A percentile compares a stretch with the other conserved stretches of the same genome.
phyloP scores from a whole-genome alignment of 1,140 invertebrate genomes.

The Ridgeia piscesae region DNA sequence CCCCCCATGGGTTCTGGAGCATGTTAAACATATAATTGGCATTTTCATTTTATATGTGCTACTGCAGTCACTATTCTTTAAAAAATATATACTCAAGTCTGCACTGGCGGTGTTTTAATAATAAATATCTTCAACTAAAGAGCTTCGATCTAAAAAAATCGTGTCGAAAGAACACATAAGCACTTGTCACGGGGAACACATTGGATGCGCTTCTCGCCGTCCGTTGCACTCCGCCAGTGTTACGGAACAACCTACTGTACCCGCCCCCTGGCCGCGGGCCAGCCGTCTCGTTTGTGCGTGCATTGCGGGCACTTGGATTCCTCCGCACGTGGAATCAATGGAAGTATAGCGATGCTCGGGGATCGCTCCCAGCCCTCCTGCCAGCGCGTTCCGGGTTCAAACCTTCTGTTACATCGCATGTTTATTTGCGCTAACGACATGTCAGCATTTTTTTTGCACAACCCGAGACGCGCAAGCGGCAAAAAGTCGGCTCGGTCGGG shows the following conservation, averaged over 20 bases:
- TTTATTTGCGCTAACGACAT: conserved; percentile 1
- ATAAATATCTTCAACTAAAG: not conserved
- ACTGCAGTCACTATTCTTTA: not conserved
- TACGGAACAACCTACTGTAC: not conserved
- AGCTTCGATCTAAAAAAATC: not conserved
- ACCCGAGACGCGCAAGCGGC: not conserved
- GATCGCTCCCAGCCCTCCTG: not conserved
- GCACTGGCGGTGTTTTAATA: not conserved
- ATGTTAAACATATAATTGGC: not conserved
- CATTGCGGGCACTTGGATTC: not conserved
- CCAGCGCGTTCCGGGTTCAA: not conserved
- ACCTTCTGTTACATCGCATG: not conserved
- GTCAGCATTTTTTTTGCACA: not conserved
- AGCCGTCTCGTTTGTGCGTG: not conserved
- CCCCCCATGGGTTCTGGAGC: too few relatives aligned
- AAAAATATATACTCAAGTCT: not conserved
- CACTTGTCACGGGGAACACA: not conserved
- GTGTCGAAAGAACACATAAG: not conserved
- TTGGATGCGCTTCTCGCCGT: not conserved
- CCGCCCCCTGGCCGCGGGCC: too few relatives aligned
- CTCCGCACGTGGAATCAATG: not conserved
- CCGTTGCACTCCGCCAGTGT: not conserved
- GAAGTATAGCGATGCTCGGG: not conserved
- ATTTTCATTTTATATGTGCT: not conserved
- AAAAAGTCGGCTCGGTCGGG: not conserved